Evolutionary conservation across 2,888 invertebrate species (phyloP), one percentile per base, ranked within the genome.

Genomic region (Ceramica pisi): DNA sequence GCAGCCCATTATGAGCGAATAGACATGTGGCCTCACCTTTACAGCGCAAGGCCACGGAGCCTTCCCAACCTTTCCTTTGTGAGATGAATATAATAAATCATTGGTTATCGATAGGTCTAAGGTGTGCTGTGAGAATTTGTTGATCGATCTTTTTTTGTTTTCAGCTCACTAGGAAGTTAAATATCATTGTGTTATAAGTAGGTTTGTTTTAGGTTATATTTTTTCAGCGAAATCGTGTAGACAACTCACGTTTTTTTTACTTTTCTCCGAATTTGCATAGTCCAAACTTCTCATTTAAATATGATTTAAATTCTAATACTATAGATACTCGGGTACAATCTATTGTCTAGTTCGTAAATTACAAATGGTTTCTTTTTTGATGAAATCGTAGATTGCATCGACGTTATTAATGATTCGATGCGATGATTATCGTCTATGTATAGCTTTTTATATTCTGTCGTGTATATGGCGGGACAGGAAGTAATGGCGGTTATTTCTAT

Each of bases 1-100:
- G 85, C 80, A 86, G 88, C 87, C 92, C 90, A 94, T 94, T 93
- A 92, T 92, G 90, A 87, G 84, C 85, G 81, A 87, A 91, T 91
- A 91, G 93, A 93, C 92, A 88, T 86, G 89, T 90, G 92, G 89
- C 93, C 94, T 93, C 91, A 86, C 86, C 89, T 86, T 86, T 87
- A 87, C 84, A 82, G 75, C 78, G 85, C 94, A 91, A 94, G 94
- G 94, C 89, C 91, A 82, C 78, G 74, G 70, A 60, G 82, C 83
- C 87, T 88, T 87, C 85, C 75, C 87, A 88, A 90, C 92, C 92
- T 92, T 92, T 92, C 89, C 89, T 92, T 91, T 89, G 86, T 88
- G 83, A 84, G 83, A 85, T 76, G 86, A 82, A 84, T 88, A 84
- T 86, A 81, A 87, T 85, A 81, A 85, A 84, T 84, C 81, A 89